Conservation (phyloP, 2,797 vertebrate genomes). For the Eulemur mongoz region DNA sequence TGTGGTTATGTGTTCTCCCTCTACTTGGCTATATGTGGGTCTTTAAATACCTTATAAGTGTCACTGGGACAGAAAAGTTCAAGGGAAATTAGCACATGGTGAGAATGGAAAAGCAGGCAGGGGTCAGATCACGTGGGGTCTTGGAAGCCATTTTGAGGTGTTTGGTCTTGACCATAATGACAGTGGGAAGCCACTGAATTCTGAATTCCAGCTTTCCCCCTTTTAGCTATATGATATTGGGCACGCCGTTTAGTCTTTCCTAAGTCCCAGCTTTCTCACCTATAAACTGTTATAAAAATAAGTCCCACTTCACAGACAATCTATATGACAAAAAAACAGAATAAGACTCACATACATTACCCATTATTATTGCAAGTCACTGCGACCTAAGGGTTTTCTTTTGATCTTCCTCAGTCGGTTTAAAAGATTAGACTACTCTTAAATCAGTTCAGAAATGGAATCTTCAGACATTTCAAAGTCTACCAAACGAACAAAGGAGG, state of each 20-base stretch:
- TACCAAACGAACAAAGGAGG: not conserved
- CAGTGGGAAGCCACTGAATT: not conserved
- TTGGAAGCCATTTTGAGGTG: not conserved
- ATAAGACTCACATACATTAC: not conserved
- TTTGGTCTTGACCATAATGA: not conserved
- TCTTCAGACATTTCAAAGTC: not conserved
- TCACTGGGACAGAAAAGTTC: not conserved
- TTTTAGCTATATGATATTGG: not conserved
- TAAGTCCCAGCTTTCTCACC: not conserved
- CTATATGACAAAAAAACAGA: not conserved
- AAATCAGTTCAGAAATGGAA: not conserved
- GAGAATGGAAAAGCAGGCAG: not conserved
- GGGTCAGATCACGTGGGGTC: not conserved
- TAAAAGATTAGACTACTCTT: not conserved
- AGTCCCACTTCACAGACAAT: not conserved
- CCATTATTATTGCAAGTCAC: not conserved
- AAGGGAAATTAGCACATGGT: not conserved
- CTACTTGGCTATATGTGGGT: not conserved
- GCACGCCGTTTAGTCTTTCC: not conserved
- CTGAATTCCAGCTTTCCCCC: not conserved
- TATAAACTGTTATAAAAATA: constrained; percentile 35
- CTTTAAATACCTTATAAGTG: not conserved
- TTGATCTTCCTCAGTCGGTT: not conserved
- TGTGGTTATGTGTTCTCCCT: not conserved
- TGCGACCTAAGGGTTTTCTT: not conserved